Conservation (phyloP, 2,113 vertebrate species). For the Balaeniceps rex region DNA sequence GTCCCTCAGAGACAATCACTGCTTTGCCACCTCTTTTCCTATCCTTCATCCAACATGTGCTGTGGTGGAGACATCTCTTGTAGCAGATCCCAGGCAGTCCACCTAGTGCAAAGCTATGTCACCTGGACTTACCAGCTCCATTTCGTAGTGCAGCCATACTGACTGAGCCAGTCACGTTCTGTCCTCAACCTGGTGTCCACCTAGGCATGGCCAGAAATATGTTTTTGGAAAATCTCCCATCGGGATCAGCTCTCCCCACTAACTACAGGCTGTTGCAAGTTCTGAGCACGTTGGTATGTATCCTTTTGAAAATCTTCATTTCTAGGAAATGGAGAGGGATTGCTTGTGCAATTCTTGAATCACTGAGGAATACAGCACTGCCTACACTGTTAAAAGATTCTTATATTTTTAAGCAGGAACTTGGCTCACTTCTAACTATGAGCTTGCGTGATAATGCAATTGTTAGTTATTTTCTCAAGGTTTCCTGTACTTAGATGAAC, state of each 20-base stretch:
- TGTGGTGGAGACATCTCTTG: neutral
- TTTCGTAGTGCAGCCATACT: too few relatives aligned
- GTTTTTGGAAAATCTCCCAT: neutral
- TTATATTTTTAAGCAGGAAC: neutral
- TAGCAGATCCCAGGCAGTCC: neutral
- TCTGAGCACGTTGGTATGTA: neutral
- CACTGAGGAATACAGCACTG: neutral
- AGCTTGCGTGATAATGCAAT: neutral
- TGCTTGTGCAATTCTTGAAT: neutral
- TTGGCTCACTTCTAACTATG: neutral
- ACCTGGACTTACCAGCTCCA: neutral
- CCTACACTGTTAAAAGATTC: neutral
- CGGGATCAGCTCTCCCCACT: neutral
- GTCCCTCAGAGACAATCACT: neutral
- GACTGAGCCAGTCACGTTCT: neutral
- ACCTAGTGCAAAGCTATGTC: neutral
- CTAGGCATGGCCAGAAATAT: neutral
- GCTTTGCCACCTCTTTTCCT: neutral
- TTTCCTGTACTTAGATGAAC: neutral
- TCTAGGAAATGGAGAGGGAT: neutral
- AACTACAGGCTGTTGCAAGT: neutral
- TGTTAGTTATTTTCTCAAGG: conserved; percentile 6
- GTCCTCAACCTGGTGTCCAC: rapidly evolving
- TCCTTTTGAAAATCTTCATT: neutral
- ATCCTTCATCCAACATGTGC: neutral